Conservation (phyloP, 2,888 invertebrate species). For the Lydus trimaculatus region DNA sequence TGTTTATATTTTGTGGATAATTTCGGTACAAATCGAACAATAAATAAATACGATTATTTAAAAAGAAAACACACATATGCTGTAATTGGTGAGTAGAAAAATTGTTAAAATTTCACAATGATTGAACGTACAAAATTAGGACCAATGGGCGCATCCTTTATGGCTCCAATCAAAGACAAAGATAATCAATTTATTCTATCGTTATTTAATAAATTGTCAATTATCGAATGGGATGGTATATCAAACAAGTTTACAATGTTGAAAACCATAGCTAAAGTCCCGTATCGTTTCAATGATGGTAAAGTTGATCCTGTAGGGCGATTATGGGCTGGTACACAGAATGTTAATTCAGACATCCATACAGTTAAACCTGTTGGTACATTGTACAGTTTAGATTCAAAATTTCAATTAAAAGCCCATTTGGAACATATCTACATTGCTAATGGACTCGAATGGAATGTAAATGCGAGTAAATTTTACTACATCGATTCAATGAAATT, state of each 20-base stretch:
- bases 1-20: conserved; percentile 70
- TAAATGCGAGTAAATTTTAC: conserved; percentile 71
- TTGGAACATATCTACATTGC: conserved; percentile 67
- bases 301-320: conserved; percentile 79
- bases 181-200: not conserved
- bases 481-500: conserved; percentile 76
- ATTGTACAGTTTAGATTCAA: conserved; percentile 61
- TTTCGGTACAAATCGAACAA: conserved; percentile 54
- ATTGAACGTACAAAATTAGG: not conserved
- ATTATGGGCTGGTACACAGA: conserved; percentile 69
- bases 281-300: conserved; percentile 77
- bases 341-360: conserved; percentile 59
- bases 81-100: conserved; percentile 27
- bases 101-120: not conserved
- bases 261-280: not conserved
- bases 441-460: conserved; percentile 83
- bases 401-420: conserved; percentile 58
- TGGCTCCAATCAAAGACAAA: not conserved
- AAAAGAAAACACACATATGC: conserved; percentile 39
- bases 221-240: not conserved
- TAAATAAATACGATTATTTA: conserved; percentile 42
- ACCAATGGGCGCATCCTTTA: not conserved
- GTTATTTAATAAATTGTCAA: not conserved
- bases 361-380: conserved; percentile 56
- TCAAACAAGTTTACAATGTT: not conserved